Conservation (phyloP, 2,888 invertebrate species). For the Cheilosia vulpina region DNA sequence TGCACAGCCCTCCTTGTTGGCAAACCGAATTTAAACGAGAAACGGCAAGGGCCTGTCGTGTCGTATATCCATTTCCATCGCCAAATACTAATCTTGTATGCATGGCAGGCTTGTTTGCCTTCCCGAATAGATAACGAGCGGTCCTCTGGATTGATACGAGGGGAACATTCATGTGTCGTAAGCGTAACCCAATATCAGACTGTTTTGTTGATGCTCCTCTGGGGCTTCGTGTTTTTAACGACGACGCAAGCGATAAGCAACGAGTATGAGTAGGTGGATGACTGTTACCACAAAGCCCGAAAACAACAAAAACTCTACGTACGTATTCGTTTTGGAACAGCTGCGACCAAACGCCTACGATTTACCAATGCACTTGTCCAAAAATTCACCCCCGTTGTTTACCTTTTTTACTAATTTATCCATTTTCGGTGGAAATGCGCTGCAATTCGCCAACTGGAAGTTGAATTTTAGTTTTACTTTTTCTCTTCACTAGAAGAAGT, state of each 20-base stretch:
- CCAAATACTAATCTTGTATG: slow-evolving; percentile 53
- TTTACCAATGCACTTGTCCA: slow-evolving; percentile 5
- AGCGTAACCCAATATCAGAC: slow-evolving; percentile 28
- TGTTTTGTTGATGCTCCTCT: slow-evolving; percentile 34
- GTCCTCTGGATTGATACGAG: neutral
- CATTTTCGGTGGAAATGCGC: slow-evolving; percentile 47
- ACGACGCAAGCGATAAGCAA: slow-evolving; percentile 9
- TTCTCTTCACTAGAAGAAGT: slow-evolving; percentile 26
- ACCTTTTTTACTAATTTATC: slow-evolving; percentile 57
- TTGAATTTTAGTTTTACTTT: slow-evolving; percentile 2
- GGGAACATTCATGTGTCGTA: slow-evolving; percentile 2
- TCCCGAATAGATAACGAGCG: slow-evolving; percentile 60
- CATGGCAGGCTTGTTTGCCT: slow-evolving; percentile 41
- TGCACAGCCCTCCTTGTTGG: neutral
- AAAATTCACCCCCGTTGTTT: slow-evolving; percentile 14
- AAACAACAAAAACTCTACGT: neutral
- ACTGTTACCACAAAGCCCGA: neutral
- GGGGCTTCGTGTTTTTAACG: slow-evolving; percentile 21
- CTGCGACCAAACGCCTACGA: slow-evolving; percentile 26
- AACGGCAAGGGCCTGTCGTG: no score
- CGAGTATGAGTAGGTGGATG: neutral
- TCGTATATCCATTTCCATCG: neutral
- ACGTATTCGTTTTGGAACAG: slow-evolving; percentile 14
- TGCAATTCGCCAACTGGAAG: neutral
- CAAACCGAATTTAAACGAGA: neutral